Conservation (phyloP, 2,113 vertebrate genomes). For the Setophaga kirtlandii region DNA sequence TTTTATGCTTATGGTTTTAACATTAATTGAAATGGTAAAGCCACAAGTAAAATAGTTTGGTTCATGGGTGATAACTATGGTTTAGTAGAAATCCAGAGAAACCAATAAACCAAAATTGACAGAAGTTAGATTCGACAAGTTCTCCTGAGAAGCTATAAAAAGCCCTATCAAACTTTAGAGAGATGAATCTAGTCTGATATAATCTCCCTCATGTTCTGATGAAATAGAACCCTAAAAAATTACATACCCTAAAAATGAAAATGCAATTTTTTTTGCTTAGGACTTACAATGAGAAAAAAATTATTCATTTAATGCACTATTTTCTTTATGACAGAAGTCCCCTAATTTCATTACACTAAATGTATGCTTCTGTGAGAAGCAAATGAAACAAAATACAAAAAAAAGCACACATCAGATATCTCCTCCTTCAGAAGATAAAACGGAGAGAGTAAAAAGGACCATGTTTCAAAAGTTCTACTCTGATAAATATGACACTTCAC, state of each 20-base stretch:
- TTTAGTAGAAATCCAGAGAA: background rate
- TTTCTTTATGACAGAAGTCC: background rate
- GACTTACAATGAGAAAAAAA: background rate
- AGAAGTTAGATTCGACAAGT: background rate
- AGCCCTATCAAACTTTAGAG: background rate
- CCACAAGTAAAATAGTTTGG: background rate
- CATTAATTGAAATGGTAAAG: background rate
- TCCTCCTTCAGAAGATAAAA: background rate
- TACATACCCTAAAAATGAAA: background rate
- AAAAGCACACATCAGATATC: background rate
- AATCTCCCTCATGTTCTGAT: background rate
- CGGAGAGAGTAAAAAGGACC: background rate
- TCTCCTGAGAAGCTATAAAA: background rate
- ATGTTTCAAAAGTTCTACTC: background rate
- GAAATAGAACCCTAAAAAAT: background rate
- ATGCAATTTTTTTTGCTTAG: background rate
- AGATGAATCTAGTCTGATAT: background rate
- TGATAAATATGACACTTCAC: background rate
- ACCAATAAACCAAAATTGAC: background rate
- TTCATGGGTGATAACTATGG: background rate
- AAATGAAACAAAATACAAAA: background rate
- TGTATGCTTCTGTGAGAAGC: background rate
- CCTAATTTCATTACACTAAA: background rate
- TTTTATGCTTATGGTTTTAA: background rate
- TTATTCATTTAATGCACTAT: background rate